Base-by-base conservation (phyloP, 2,888 invertebrate species). In the Andrena fulva region DNA sequence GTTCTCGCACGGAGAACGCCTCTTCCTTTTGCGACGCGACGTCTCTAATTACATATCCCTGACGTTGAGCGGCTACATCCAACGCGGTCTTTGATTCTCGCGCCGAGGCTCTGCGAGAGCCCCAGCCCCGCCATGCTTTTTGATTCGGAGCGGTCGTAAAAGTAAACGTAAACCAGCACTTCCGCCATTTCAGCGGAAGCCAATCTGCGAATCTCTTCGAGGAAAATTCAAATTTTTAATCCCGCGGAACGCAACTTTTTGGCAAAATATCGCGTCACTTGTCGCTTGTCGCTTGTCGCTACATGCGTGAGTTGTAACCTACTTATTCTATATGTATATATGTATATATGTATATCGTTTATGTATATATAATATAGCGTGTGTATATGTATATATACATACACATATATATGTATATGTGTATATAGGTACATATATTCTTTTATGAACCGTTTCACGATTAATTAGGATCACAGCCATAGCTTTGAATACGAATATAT, bases 401-500 rank as follows among this genome's bases (percentile, higher is more conserved):
- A 48, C 62, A 68, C 66, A 68, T 52, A 72, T 52, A 50, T 56
- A 71, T 64, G 66, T 71, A 60, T 73, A 70, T 72, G 70, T 71
- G 71, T 75, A 71, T 77, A 67, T 86, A 50, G 69, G 56, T 71
- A 59, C 79, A 87, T 89, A 88, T 89, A 91, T 89, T 29, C 67
- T 60, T 68, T 62, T 68, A 80, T 62, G 92, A 92, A 92, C 84
- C 90, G 90, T 86, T 89, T 90, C 89, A 91, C 90, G 90, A 90
- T 93, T 92, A 93, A 89, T 92, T 69, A 88, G 87, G 86, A 94
- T 94, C 93, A 94, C 93, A 94, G 93, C 93, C 93, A 93, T 93
- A 93, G 93, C 93, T 94, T 94, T 93, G 93, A 93, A 93, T 93
- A 93, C 93, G 93, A 93, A 93, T 91, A 86, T 91, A 79, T 68